Percentiles rank a stretch among this genome's conserved stretches.
Evolutionary conservation across 1,140 invertebrate genomes (phyloP).

Genomic region (Caenorhabditis brenneri): DNA sequence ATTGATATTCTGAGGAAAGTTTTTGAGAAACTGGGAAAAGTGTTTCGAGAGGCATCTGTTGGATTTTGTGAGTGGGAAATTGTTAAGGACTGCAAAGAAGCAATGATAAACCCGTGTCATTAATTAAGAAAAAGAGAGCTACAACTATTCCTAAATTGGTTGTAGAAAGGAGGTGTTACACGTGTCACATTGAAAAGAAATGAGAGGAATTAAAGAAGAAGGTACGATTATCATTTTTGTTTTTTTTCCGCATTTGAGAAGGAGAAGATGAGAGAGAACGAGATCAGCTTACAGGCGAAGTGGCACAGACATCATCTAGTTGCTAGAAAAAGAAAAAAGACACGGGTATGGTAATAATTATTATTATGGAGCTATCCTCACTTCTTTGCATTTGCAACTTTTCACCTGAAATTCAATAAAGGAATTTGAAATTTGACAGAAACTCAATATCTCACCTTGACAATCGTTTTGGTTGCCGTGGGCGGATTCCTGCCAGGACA

Average conservation of each 20-base stretch:
- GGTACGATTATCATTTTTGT: slow-evolving; percentile 35
- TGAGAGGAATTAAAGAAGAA: neutral
- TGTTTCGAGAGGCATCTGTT: neutral
- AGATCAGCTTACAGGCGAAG: slow-evolving; percentile 43
- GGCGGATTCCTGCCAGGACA: slow-evolving; percentile 47
- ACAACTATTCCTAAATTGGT: neutral
- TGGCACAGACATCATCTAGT: slow-evolving; percentile 43
- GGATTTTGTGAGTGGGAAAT: neutral
- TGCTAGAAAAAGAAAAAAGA: slow-evolving; percentile 26
- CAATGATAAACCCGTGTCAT: slow-evolving; percentile 15
- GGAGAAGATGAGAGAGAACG: slow-evolving; percentile 36
- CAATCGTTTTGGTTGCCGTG: slow-evolving; percentile 42
- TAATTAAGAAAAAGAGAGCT: neutral
- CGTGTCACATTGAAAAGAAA: neutral
- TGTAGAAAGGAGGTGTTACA: neutral
- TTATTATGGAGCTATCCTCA: slow-evolving; percentile 19
- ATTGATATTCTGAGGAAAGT: neutral
- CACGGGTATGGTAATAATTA: slow-evolving; percentile 28
- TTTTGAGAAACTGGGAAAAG: neutral
- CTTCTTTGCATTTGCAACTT: slow-evolving; percentile 37
- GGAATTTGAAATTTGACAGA: neutral
- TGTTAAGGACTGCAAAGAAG: neutral
- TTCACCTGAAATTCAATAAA: slow-evolving; percentile 38
- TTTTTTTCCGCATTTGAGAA: slow-evolving; percentile 39
- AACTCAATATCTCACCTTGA: neutral